Base-by-base conservation (phyloP, 2,888 invertebrate genomes). In the Xylophagus ater region DNA sequence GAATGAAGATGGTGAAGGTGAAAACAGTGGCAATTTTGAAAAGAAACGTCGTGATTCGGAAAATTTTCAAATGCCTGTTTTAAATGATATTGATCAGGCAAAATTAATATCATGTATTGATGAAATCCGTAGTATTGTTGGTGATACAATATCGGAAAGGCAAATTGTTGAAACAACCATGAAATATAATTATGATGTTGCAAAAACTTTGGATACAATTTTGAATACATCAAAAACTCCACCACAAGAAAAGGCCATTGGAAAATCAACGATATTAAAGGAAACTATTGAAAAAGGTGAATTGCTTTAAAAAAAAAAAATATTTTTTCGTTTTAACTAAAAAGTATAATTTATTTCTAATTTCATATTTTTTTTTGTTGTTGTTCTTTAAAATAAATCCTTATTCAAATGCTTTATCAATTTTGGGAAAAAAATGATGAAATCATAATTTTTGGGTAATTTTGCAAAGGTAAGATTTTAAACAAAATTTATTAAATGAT, bases 31-130 rank as follows among this genome's bases (percentile, higher is more conserved):
- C 42, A 65, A 72, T 35, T 72, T 71, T 12, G 59, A 67, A 7
- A 62, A 64, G 43, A 48, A 53, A 1, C 51, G 60, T 2, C 51
- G 63, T 3, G 62, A 62, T 44, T 62, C 62, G 0, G 60, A 65
- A 19, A 61, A 71, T 50, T 59, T 73, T 44, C 67, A 70, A 45
- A 58, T 64, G 50, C 66, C 69, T 15, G 56, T 59, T 17, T 63
- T 84, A 4, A 70, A 70, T 31, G 81, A 84, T 43, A 58, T 77
- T 2, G 81, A 85, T 38, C 76, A 77, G 65, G 80, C 76, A 0
- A 78, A 78, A 55, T 67, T 93, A 2, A 76, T 80, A 57, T 86
- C 87, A 0, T 90, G 92, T 52, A 68, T 90, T 37, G 88, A 89
- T 53, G 80, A 82, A 56, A 72, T 93, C 23, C 76, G 81, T 42